Conservation (phyloP, 2,888 invertebrate species). For the Microplitis manilae region DNA sequence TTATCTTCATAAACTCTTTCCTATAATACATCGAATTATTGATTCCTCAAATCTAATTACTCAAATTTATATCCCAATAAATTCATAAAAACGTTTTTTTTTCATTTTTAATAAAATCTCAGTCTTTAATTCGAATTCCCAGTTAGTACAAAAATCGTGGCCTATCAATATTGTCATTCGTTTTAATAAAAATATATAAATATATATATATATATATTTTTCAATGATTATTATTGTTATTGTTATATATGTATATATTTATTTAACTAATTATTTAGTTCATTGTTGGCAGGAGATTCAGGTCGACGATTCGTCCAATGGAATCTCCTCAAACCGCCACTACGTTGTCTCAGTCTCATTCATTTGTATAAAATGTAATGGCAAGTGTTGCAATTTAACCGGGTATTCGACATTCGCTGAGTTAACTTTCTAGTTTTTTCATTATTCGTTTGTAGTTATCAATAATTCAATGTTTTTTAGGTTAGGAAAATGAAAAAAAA, state of each 20-base stretch:
- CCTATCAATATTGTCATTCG: too few species aligned
- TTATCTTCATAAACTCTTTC: conserved; percentile 68
- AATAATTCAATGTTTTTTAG: conserved; percentile 62
- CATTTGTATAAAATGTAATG: conserved; percentile 65
- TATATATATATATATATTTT: too few species aligned
- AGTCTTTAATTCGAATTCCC: conserved; percentile 49
- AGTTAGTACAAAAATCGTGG: conserved; percentile 35
- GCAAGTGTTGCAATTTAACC: conserved; percentile 65
- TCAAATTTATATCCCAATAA: neutral
- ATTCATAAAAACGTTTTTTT: too few species aligned
- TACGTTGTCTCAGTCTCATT: conserved; percentile 64
- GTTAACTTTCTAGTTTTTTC: conserved; percentile 53
- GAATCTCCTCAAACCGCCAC: conserved; percentile 49
- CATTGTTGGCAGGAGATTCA: conserved; percentile 22
- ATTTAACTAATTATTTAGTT: neutral
- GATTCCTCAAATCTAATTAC: conserved; percentile 44
- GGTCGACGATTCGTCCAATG: conserved; percentile 36
- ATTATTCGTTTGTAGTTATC: conserved; percentile 46
- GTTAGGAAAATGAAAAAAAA: conserved; percentile 46
- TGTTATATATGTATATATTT: conserved; percentile 5
- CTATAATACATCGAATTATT: conserved; percentile 66
- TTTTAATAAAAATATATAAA: too few species aligned
- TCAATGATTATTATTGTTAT: conserved; percentile 1
- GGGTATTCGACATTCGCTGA: conserved; percentile 63
- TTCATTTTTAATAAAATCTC: conserved; percentile 29